Evolutionary conservation across 2,797 vertebrate species (phyloP).

Genomic region (Cygnus olor): DNA sequence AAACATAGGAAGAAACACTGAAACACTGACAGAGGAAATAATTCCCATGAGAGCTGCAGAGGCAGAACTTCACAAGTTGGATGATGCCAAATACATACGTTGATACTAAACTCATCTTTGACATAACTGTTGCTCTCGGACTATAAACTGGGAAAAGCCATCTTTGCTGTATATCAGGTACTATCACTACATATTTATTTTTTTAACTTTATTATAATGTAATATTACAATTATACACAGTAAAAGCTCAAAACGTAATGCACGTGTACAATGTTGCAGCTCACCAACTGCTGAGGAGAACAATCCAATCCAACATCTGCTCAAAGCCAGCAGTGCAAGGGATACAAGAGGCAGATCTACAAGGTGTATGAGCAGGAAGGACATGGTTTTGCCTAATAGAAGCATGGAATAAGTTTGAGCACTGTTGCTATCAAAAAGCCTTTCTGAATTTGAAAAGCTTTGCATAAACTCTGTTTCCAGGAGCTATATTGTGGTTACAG

Average conservation of each 20-base stretch:
- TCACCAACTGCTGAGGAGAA: not conserved
- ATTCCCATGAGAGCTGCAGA: not conserved
- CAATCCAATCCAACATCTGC: not conserved
- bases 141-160: not conserved
- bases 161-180: not conserved
- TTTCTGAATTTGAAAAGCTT: not conserved
- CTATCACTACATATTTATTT: not conserved
- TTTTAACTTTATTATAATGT: not conserved
- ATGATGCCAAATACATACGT: rapidly evolving
- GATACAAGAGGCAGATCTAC: not conserved
- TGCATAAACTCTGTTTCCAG: not conserved
- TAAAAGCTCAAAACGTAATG: not conserved
- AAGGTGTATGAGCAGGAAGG: not conserved
- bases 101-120: not conserved
- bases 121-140: not conserved
- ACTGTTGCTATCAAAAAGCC: not conserved
- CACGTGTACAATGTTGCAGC: not conserved
- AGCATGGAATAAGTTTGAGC: not conserved
- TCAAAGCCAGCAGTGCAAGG: not conserved
- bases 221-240: not conserved
- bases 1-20: not conserved
- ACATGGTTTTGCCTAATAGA: not conserved
- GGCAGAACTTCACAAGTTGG: not conserved
- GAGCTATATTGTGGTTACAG: not conserved
- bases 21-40: not conserved